Conservation (phyloP, 2,113 vertebrate species). For the Brachyhypopomus occidentalis region DNA sequence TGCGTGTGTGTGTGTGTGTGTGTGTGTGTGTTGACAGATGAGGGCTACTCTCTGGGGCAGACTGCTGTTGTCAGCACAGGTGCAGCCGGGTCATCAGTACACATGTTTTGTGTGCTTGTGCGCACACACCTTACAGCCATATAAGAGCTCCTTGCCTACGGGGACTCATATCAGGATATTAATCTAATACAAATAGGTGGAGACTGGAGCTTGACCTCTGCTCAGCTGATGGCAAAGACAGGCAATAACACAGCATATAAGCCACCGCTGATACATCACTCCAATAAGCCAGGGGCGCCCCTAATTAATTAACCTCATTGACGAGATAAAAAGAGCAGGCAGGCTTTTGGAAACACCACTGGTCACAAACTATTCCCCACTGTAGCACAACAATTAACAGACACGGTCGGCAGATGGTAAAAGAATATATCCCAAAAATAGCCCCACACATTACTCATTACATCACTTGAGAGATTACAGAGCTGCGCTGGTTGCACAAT, state of each 20-base stretch:
- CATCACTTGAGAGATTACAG: slow-evolving; percentile 19
- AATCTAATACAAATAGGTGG: slow-evolving; percentile 52
- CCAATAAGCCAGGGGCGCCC: slow-evolving; percentile 10
- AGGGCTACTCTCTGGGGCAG: slow-evolving; percentile 49
- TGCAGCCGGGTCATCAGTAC: slow-evolving; percentile 54
- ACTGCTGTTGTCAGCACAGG: slow-evolving; percentile 58
- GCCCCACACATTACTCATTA: slow-evolving; percentile 36
- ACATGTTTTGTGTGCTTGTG: slow-evolving; percentile 19
- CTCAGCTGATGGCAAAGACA: slow-evolving; percentile 50
- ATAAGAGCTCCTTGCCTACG: slow-evolving; percentile 42
- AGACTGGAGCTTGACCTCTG: slow-evolving; percentile 45
- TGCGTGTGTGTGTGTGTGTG: slow-evolving; percentile 38
- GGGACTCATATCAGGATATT: slow-evolving; percentile 43
- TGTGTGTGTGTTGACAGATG: slow-evolving; percentile 51
- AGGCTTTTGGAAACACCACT: slow-evolving; percentile 38
- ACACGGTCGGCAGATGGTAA: slow-evolving; percentile 24
- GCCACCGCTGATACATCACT: slow-evolving; percentile 15
- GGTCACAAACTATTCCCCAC: slow-evolving; percentile 39
- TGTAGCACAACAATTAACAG: slow-evolving; percentile 27
- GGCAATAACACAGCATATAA: slow-evolving; percentile 38
- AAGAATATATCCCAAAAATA: slow-evolving; percentile 38
- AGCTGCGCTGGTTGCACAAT: slow-evolving; percentile 18
- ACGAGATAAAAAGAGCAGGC: slow-evolving; percentile 36
- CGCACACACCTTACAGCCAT: slow-evolving; percentile 33
- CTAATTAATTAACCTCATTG: slow-evolving; percentile 50